phyloP scores from a whole-genome alignment of 2,797 vertebrate genomes.

The Darevskia mixta region DNA sequence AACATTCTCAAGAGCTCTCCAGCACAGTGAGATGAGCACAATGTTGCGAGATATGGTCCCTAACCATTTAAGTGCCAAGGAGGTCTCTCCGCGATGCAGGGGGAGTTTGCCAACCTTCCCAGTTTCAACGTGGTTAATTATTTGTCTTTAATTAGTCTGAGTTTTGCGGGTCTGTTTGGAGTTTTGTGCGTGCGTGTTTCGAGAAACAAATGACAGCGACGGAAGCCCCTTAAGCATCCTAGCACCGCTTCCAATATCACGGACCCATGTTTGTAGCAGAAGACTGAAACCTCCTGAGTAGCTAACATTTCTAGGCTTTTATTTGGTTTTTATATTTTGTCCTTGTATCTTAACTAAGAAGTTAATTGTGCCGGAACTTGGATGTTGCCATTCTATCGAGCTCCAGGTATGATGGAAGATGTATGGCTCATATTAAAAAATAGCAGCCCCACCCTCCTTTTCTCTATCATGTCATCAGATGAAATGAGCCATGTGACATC shows the following conservation, averaged over 20 bases:
- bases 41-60: slow-evolving; percentile 90
- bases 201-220: slow-evolving; percentile 63
- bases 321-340: slow-evolving; percentile 34
- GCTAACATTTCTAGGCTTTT: neutral
- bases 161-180: slow-evolving; percentile 79
- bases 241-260: no score
- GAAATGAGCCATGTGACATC: neutral
- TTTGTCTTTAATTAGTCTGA: slow-evolving; percentile 88
- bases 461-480: neutral
- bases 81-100: slow-evolving; percentile 85
- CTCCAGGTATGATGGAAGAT: neutral
- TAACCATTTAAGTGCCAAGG: slow-evolving; percentile 92
- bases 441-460: neutral
- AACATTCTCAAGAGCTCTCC: slow-evolving; percentile 99
- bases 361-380: slow-evolving; percentile 19
- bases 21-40: slow-evolving; percentile 93
- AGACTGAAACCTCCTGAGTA: slow-evolving; percentile 41
- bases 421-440: neutral
- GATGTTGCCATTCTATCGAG: neutral
- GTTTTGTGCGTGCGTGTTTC: slow-evolving; percentile 27
- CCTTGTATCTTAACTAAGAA: neutral
- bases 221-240: slow-evolving; percentile 47
- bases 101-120: slow-evolving; percentile 89
- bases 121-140: slow-evolving; percentile 92
- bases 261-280: neutral